These are phyloP conservation scores for Hecatera dysodea DNA, from an alignment of 2,888 invertebrate species.

Conservation along the genomic window DNA sequence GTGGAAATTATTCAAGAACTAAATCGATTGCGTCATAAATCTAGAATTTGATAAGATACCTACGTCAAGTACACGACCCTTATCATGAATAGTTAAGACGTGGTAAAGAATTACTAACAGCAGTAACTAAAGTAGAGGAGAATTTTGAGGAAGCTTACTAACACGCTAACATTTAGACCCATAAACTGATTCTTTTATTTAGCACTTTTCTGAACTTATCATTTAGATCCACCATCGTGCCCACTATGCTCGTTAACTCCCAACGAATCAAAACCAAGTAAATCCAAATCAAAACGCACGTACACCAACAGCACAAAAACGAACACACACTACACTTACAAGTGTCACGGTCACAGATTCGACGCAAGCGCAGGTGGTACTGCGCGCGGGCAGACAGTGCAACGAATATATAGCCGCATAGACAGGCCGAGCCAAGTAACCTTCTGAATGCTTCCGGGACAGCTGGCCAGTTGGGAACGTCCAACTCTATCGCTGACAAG, in stretches of 20 bases:
- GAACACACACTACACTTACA: conserved; percentile 74
- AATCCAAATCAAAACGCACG: conserved; percentile 22
- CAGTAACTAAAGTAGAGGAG: background rate
- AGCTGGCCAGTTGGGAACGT: conserved; percentile 56
- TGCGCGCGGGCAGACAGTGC: conserved; percentile 80
- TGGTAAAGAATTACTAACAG: background rate
- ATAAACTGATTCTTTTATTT: background rate
- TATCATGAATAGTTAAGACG: background rate
- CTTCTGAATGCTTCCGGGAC: conserved; percentile 87
- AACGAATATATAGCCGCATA: conserved; percentile 80
- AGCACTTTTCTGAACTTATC: background rate
- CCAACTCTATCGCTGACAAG: conserved; percentile 49
- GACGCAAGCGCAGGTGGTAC: conserved; percentile 71
- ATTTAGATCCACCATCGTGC: background rate
- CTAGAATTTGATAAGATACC: background rate
- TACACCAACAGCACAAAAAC: conserved; percentile 44
- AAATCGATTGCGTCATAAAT: background rate
- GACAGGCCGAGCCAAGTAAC: conserved; percentile 72
- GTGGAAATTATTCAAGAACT: background rate
- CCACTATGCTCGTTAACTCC: background rate
- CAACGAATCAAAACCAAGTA: conserved; percentile 23
- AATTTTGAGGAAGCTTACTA: background rate
- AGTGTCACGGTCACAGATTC: conserved; percentile 78
- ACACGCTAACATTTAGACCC: background rate
- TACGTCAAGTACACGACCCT: background rate